Evolutionary conservation across 2,888 invertebrate genomes (phyloP).

Genomic region (Dendrolimus houi): DNA sequence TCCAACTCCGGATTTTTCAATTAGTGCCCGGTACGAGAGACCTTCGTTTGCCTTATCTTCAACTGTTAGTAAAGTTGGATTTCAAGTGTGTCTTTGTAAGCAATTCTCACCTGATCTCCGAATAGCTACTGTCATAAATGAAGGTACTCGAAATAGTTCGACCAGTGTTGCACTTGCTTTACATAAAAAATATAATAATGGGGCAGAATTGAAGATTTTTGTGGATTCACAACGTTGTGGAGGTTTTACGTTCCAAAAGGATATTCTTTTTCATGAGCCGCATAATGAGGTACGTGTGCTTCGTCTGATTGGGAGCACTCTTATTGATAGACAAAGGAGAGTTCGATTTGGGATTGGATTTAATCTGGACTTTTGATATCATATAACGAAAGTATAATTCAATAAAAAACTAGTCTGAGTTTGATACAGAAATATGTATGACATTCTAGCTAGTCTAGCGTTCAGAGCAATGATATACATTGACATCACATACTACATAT

Average conservation of each 20-base stretch:
- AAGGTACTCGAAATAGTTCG: conserved; percentile 31
- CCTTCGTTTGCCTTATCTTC: conserved; percentile 44
- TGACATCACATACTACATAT: no score
- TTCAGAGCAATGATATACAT: no score
- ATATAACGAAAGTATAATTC: background rate
- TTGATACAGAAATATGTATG: no score
- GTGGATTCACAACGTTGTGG: conserved; percentile 61
- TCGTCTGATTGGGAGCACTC: conserved; percentile 47
- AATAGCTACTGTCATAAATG: conserved; percentile 53
- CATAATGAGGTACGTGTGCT: conserved; percentile 48
- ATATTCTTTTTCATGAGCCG: conserved; percentile 49
- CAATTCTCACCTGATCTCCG: conserved; percentile 48
- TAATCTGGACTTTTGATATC: conserved; percentile 54
- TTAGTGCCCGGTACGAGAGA: conserved; percentile 52
- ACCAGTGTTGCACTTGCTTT: conserved; percentile 50
- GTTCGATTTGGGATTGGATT: conserved; percentile 61
- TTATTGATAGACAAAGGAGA: conserved; percentile 54
- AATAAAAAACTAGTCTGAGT: no score
- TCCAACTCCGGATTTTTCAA: conserved; percentile 40
- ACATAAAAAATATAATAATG: conserved; percentile 48
- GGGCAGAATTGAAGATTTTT: conserved; percentile 58
- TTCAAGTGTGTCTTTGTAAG: conserved; percentile 57
- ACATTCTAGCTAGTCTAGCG: no score
- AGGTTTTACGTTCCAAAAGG: conserved; percentile 59
- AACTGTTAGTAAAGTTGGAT: conserved; percentile 48